A percentile compares a stretch with the other conserved stretches of the same genome.
These are phyloP conservation scores for Heterodera carotae DNA, from an alignment of 1,140 invertebrate species.

Conservation along the genomic window DNA sequence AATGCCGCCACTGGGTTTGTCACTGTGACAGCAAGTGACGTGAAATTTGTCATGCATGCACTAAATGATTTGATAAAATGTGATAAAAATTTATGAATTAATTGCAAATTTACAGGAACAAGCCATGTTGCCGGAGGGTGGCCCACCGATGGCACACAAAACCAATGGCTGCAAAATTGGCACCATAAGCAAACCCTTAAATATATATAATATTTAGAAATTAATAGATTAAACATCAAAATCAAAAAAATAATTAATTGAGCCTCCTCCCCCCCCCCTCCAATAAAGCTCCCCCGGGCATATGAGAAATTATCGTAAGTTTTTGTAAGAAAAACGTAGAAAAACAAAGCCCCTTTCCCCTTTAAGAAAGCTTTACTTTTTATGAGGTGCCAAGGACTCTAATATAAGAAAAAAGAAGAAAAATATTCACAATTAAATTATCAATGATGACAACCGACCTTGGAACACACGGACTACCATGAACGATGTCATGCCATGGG, in stretches of 20 bases:
- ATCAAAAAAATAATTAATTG: too few species aligned
- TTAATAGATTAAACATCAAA: too few species aligned
- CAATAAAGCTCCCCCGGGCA: too few species aligned
- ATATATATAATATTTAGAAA: neutral
- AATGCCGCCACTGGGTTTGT: conserved; percentile 32
- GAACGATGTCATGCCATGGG: conserved; percentile 34
- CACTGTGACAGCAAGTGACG: conserved; percentile 22
- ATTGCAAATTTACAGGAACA: conserved; percentile 38
- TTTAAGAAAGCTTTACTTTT: too few species aligned
- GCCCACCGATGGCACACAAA: conserved; percentile 52
- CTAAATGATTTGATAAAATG: neutral
- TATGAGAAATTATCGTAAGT: too few species aligned
- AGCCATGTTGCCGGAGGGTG: conserved; percentile 43
- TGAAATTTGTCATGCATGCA: conserved; percentile 36
- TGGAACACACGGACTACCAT: conserved; percentile 37
- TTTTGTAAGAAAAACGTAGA: too few species aligned
- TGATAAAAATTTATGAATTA: neutral
- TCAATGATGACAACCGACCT: neutral
- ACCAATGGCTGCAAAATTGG: conserved; percentile 48
- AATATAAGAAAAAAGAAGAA: too few species aligned
- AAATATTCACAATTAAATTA: too few species aligned
- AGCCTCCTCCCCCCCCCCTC: too few species aligned
- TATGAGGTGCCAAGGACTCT: too few species aligned
- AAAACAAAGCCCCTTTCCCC: too few species aligned
- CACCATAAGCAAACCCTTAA: conserved; percentile 50